Base-by-base conservation (phyloP, 1,140 invertebrate species). In the Heliothis subflexa region DNA sequence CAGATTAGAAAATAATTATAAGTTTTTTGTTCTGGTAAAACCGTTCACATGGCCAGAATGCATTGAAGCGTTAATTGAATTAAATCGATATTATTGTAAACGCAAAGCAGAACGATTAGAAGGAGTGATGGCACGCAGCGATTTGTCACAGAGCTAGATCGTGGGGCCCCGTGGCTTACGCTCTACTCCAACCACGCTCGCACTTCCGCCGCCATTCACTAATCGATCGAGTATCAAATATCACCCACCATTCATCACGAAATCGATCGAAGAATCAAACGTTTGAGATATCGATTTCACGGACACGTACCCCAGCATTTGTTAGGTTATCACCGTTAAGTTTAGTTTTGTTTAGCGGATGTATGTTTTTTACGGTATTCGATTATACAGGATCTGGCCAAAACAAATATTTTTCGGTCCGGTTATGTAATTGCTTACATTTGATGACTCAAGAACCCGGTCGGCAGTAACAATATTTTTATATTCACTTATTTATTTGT, bases 401-500 rank as follows among this genome's bases (percentile, higher is more conserved):
- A 33, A 16, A 40, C 52, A 73, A 73, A 59, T 59, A 59, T 73
- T 73, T 73, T 25, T 73, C 55, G 55, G 33, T 49, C 59, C 55
- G 33, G 55, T 49, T 12, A 59, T n/a, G 14, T 73, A 73, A 73
- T 73, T 73, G 71, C 52, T 73, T 47, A 55, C 18, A 28, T 75
- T 75, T 12, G 52, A 64, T 61, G 59, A 61, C 47, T 75, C 59
- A 70, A 80, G 62, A 75, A 62, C 70, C 79, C 52, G 52, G 13
- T 62, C 54, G 78, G 61, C 80, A 73, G 52, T 72, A 80, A 83
- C 78, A 86, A 80, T 83, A 87, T 70, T 88, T 90, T 91, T 89
- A 90, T 89, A 90, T 92, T 88, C 79, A 89, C 86, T 93, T 88
- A 91, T 94, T 94, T 94, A 93, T 93, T 94, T 91, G 86, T 92